Conservation (phyloP, 2,797 vertebrate genomes). For the Cyclura pinguis region DNA sequence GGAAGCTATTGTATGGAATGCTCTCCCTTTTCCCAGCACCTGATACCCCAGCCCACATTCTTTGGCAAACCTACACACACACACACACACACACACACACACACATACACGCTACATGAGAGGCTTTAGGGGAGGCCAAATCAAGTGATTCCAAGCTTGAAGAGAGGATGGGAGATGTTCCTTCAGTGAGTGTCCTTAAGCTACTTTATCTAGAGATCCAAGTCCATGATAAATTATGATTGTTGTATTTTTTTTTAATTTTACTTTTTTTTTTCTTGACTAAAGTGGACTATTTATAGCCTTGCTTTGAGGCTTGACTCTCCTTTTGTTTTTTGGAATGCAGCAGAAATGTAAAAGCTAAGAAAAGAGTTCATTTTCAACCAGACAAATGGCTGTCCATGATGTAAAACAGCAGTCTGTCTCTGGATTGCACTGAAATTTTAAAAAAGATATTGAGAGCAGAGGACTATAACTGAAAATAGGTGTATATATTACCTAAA, state of each 20-base stretch:
- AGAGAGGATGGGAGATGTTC: neutral
- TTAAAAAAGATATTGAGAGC: neutral
- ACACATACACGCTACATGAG: no score
- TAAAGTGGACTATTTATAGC: neutral
- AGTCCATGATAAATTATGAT: neutral
- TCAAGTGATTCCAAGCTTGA: neutral
- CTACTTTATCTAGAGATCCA: neutral
- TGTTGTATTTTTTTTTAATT: neutral
- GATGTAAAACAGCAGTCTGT: neutral
- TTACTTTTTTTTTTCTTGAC: neutral
- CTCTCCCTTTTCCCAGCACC: no score
- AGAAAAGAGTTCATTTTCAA: neutral
- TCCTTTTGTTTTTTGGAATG: neutral
- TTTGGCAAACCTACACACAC: no score
- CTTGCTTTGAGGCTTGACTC: neutral
- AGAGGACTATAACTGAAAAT: neutral
- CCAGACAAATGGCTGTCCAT: neutral
- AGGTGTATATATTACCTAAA: neutral
- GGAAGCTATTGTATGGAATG: no score
- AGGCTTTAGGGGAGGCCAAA: no score
- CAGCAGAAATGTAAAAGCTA: slow-evolving; percentile 1
- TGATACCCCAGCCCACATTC: no score
- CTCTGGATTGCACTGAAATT: neutral
- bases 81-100: no score
- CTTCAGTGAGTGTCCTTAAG: neutral